phyloP scores from a whole-genome alignment of 2,888 invertebrate species.

The Lepas anatifera region DNA sequence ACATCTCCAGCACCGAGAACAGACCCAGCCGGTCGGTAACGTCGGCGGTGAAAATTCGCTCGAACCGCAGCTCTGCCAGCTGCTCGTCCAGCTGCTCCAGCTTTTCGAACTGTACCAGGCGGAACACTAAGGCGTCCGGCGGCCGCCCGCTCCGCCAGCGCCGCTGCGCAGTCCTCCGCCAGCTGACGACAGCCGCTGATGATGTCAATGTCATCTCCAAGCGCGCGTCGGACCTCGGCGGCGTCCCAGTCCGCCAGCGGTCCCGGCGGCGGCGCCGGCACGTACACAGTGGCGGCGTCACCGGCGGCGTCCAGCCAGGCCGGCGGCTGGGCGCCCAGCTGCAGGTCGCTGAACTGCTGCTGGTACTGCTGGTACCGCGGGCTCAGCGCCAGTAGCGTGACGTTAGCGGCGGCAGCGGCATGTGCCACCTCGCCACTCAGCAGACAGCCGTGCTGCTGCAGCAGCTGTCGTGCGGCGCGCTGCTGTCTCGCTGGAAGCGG shows the following conservation, averaged over 20 bases:
- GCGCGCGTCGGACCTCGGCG: constrained; percentile 27
- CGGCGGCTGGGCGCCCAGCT: constrained; percentile 27
- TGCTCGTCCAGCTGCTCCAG: neutral
- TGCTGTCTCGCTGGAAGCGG: constrained; percentile 19
- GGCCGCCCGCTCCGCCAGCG: neutral
- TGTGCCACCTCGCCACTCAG: constrained; percentile 27
- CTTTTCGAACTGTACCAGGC: neutral
- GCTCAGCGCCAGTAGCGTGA: constrained; percentile 23
- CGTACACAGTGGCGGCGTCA: neutral
- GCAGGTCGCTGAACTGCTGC: constrained; percentile 39
- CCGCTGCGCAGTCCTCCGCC: constrained; percentile 26
- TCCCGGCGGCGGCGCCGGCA: neutral
- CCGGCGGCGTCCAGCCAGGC: constrained; percentile 25
- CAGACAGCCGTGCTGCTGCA: constrained; percentile 36
- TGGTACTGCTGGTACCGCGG: constrained; percentile 41
- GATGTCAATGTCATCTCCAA: neutral
- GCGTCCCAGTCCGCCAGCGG: constrained; percentile 28
- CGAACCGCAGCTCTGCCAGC: neutral
- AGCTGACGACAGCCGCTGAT: neutral
- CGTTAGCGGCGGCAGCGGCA: constrained; percentile 16
- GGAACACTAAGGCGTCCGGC: neutral
- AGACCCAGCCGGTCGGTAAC: neutral
- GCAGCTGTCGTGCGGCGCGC: constrained; percentile 66
- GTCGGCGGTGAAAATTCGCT: neutral
- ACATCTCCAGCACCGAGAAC: constrained; percentile 30